phyloP scores from a whole-genome alignment of 2,113 vertebrate genomes.

The Grammomys surdaster region DNA sequence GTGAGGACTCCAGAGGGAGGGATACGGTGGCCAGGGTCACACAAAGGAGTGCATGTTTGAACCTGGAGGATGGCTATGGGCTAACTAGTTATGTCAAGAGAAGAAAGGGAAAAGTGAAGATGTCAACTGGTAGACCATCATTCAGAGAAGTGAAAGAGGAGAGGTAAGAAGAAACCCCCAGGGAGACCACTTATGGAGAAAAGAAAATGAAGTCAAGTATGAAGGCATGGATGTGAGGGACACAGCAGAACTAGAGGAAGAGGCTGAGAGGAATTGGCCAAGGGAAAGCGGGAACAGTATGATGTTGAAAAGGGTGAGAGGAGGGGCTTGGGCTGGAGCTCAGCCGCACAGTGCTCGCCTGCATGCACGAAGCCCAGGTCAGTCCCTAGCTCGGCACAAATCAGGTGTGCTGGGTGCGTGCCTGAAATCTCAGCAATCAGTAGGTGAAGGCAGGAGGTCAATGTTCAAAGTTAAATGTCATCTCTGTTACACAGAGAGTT shows the following conservation, averaged over 20 bases:
- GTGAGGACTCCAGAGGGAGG: background rate
- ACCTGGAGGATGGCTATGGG: background rate
- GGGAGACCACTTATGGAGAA: background rate
- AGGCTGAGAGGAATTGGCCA: background rate
- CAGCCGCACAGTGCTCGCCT: too few species aligned
- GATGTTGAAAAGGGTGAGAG: background rate
- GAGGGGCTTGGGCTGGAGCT: background rate
- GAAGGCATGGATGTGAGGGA: background rate
- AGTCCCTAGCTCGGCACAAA: background rate
- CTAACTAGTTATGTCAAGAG: background rate
- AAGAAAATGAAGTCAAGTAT: background rate
- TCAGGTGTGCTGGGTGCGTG: too few species aligned
- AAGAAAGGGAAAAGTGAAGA: background rate
- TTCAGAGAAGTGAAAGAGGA: background rate
- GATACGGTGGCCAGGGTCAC: too few species aligned
- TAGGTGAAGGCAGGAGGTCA: background rate
- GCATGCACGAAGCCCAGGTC: too few species aligned
- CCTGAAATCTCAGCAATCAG: too few species aligned
- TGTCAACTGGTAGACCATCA: too few species aligned
- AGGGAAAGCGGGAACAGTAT: background rate
- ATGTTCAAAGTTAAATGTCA: background rate
- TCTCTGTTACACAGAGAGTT: background rate
- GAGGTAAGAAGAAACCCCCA: background rate
- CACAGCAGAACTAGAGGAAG: background rate
- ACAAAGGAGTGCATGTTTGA: background rate